Evolutionary conservation across 2,113 vertebrate species (phyloP).

Genomic region (Lampris incognitus): DNA sequence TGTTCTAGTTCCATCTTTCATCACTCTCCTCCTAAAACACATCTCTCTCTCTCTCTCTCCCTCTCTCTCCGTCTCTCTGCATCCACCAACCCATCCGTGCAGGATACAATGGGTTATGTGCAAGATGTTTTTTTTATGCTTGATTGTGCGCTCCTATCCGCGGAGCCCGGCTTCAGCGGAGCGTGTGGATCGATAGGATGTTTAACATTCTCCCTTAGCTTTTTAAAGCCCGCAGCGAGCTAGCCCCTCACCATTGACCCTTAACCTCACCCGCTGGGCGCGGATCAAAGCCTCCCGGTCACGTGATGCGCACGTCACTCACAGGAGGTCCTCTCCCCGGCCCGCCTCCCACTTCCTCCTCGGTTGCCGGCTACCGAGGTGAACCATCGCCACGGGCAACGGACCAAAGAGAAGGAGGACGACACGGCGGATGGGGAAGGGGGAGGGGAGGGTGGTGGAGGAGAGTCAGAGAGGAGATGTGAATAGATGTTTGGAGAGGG

Average conservation of each 20-base stretch:
- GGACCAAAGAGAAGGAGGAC: conserved; percentile 66
- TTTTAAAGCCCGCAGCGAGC: conserved; percentile 69
- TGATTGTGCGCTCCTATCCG: conserved; percentile 37
- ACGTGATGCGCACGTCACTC: conserved; percentile 65
- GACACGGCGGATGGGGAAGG: conserved; percentile 27
- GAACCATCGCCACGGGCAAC: conserved; percentile 70
- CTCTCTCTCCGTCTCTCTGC: background rate
- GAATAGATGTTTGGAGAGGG: conserved; percentile 77
- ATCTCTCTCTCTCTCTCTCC: background rate
- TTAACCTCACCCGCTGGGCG: conserved; percentile 44
- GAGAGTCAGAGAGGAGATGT: conserved; percentile 65
- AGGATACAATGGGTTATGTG: conserved; percentile 26
- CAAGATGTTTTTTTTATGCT: conserved; percentile 21
- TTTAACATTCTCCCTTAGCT: conserved; percentile 74
- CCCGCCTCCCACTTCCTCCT: conserved; percentile 76
- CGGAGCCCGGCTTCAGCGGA: conserved; percentile 36
- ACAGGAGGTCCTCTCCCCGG: conserved; percentile 56
- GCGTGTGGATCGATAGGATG: conserved; percentile 64
- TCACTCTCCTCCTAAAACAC: background rate
- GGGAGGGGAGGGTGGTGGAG: conserved; percentile 29
- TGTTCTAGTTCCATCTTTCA: conserved; percentile 15
- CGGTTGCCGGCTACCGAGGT: conserved; percentile 68
- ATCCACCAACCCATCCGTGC: conserved; percentile 1
- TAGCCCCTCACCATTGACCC: conserved; percentile 59
- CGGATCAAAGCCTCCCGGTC: conserved; percentile 58